Base-by-base conservation (phyloP, 2,797 vertebrate genomes). In the Hephaestus fuliginosus region DNA sequence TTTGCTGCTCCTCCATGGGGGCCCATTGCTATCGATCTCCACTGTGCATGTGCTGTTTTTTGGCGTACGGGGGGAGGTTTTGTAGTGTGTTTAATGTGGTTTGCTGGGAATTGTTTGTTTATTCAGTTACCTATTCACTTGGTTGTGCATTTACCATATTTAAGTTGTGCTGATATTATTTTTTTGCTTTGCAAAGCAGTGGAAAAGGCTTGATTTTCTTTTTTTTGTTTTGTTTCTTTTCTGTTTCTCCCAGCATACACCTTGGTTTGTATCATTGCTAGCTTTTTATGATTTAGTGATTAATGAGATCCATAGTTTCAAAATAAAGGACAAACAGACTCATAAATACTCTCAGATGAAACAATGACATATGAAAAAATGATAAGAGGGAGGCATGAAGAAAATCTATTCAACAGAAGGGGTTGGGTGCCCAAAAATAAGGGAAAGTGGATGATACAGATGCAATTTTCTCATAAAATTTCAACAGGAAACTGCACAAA, bases 21-120 rank as follows among this genome's bases (percentile, higher is more conserved):
- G 67, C 83, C 71, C 63, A 79, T 91, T 90, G 83, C 86, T 69
- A 92, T 93, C 53, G 86, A 92, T 89, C 79, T 33, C 48, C 22
- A 33, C 22, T 49, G 41, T 81, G 70, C 69, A 68, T 83, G 74
- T 68, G 62, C 53, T 70, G 58, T 33, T 44, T 74, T 72, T 39
- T 28, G 30, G 39, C 69, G 15, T 76, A 65, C 63, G 57, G 43
- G 43, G 39, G 43, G 44, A 62, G 62, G 33, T 80, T 66, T 71
- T 82, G 70, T 7, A 15, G 7, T 61, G 67, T 57, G 60, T 80
- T 84, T 46, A 76, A 67, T 82, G 52, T 60, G n/a, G 43, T 76
- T 86, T 70, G 39, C 20, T 64, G 53, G 58, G 85, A 77, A 74
- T 65, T 46, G 41, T 68, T 66, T 57, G 43, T 76, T 78, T 70